Base-by-base conservation (phyloP, 92 coral and sea anemone species). In the Scolanthus callimorphus region DNA sequence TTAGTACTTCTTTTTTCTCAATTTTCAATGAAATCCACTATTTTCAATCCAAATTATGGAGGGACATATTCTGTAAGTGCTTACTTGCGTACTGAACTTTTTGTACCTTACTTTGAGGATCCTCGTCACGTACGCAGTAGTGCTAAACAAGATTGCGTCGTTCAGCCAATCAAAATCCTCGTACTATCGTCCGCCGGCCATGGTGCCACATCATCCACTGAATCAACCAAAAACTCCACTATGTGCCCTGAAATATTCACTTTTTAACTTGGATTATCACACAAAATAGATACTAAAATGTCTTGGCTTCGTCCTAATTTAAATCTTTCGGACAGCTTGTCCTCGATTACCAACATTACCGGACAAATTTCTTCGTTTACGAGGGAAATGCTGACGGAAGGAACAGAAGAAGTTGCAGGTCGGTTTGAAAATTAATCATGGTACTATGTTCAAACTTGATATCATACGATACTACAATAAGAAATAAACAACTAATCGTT, bases 341-440 rank as follows among this genome's bases (percentile, higher is more conserved):
- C 96, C 51, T 80, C 91, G 19, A 64, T 88, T 51, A 62, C 96
- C 50, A 94, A 89, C 65, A 75, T 94, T 11, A 94, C 99, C 9
- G 99, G 99, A 28, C 96, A 94, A 76, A 84, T 94, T 74, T 94
- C 99, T n/a, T 83, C 70, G 37, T 94, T 94, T 49, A 94, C 99
- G 4, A 85, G 96, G 41, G 99, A 94, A 67, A 94, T 94, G 87
- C 58, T 94, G 62, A 94, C 99, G 13, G 99, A 94, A 39, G 99
- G 99, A 11, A 85, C 99, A 17, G 96, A 80, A 9, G 99, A 94
- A 68, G 83, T 94, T 17, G 83, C 88, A 54, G 99, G 99, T 94
- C 63, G 62, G 72, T 10, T 46, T 46, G 52, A 46, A 46, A 4
- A 9, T 46, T 21, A 21, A 34, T 34, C 41, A 34, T 34, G 41